phyloP scores from a whole-genome alignment of 92 coral and sea anemone genomes.

The Meandrina meandrites region DNA sequence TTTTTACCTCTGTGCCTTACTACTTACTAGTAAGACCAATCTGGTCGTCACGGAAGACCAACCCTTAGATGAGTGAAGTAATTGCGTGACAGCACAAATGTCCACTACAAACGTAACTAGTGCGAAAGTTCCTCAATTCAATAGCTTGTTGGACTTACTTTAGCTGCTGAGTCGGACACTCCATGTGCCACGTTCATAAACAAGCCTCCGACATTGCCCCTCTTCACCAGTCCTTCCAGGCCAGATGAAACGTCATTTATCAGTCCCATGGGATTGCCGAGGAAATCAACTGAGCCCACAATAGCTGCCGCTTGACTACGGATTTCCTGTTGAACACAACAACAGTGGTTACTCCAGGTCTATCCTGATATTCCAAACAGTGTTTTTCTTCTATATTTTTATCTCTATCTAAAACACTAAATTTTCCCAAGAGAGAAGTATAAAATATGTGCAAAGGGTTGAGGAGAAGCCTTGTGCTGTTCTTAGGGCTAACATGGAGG shows the following conservation, averaged over 20 bases:
- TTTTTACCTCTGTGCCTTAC: too few relatives aligned
- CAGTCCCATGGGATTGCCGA: conserved; percentile 99
- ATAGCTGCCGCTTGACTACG: conserved; percentile 95
- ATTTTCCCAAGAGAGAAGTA: too few relatives aligned
- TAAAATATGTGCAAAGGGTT: neutral
- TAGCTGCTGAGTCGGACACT: conserved; percentile 96
- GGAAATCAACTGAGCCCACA: conserved; percentile 90
- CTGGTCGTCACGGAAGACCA: too few relatives aligned
- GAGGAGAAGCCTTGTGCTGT: neutral
- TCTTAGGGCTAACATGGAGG: neutral
- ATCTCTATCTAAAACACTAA: neutral
- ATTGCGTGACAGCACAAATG: too few relatives aligned
- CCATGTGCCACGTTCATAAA: conserved; percentile 96
- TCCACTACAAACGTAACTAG: too few relatives aligned
- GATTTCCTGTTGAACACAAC: conserved; percentile 65
- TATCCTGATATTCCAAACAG: too few relatives aligned
- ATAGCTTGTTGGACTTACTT: conserved; percentile 55
- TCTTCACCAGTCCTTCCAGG: conserved; percentile 92
- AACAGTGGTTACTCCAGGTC: neutral
- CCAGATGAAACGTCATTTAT: conserved; percentile 97
- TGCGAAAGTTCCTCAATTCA: neutral
- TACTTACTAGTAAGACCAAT: too few relatives aligned
- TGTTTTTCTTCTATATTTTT: neutral
- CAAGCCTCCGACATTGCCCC: conserved; percentile 96
- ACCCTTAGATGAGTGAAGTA: too few relatives aligned